Percentiles rank a stretch among this genome's conserved stretches.
Conservation (phyloP, 2,888 invertebrate genomes). For the Tipula lateralis region DNA sequence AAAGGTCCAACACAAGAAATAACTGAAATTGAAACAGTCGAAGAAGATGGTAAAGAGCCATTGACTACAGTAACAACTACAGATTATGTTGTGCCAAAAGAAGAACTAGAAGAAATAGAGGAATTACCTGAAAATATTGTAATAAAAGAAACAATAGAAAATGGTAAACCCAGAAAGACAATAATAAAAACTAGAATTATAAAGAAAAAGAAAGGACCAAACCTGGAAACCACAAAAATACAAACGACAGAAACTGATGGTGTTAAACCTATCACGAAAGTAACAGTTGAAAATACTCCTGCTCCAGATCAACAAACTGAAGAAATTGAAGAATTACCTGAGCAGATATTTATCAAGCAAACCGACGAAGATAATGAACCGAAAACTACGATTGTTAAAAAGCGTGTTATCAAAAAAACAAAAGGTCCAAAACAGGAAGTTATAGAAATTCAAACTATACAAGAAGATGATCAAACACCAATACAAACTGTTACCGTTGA, state of each 20-base stretch:
- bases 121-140: conserved; percentile 33
- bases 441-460: conserved; percentile 46
- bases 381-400: conserved; percentile 47
- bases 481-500: conserved; percentile 42
- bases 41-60: conserved; percentile 49
- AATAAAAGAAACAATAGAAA: conserved; percentile 40
- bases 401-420: conserved; percentile 50
- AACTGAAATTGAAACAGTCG: conserved; percentile 50
- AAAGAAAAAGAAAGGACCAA: conserved; percentile 40
- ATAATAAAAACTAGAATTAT: conserved; percentile 38
- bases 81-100: conserved; percentile 36
- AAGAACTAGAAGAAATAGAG: conserved; percentile 39
- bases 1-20: conserved; percentile 48
- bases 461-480: conserved; percentile 50
- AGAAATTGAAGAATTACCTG: conserved; percentile 37
- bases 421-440: conserved; percentile 47
- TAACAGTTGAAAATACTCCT: conserved; percentile 36
- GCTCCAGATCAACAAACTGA: conserved; percentile 35
- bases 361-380: conserved; percentile 47
- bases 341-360: conserved; percentile 41
- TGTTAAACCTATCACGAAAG: conserved; percentile 39
- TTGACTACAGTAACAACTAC: conserved; percentile 40
- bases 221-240: conserved; percentile 39
- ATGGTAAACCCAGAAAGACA: conserved; percentile 37
- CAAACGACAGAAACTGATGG: conserved; percentile 41